Evolutionary conservation across 2,797 vertebrate genomes (phyloP).

Genomic region (Selene dorsalis): DNA sequence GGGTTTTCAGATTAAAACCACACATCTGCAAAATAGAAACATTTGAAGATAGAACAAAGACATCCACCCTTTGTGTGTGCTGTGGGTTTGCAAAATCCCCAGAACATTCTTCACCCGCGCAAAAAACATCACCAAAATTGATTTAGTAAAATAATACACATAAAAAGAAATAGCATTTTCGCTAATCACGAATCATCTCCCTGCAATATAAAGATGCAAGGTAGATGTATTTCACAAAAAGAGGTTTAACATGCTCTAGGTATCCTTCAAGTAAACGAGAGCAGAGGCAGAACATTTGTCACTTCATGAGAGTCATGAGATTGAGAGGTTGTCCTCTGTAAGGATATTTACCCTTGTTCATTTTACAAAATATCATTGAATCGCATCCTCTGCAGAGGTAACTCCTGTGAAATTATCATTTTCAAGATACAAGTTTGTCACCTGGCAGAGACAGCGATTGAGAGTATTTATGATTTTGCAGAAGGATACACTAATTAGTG

Average conservation of each 20-base stretch:
- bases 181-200: neutral
- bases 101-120: too few relatives aligned
- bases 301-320: neutral
- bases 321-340: neutral
- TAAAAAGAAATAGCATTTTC: neutral
- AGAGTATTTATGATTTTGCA: slow-evolving; percentile 62
- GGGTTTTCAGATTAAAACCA: slow-evolving; percentile 33
- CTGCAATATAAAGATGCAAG: neutral
- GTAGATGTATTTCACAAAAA: neutral
- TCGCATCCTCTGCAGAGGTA: neutral
- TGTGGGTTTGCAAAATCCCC: neutral
- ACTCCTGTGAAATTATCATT: neutral
- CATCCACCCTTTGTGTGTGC: neutral
- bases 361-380: neutral
- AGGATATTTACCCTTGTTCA: neutral
- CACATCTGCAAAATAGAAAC: neutral
- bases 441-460: neutral
- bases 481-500: slow-evolving; percentile 86
- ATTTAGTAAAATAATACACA: neutral
- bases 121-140: neutral
- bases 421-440: neutral
- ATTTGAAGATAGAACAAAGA: neutral
- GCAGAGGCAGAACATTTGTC: too few relatives aligned
- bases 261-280: too few relatives aligned
- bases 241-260: neutral